These are phyloP conservation scores for Petrocephalus zakoni DNA, from an alignment of 2,113 vertebrate species.

Conservation along the genomic window DNA sequence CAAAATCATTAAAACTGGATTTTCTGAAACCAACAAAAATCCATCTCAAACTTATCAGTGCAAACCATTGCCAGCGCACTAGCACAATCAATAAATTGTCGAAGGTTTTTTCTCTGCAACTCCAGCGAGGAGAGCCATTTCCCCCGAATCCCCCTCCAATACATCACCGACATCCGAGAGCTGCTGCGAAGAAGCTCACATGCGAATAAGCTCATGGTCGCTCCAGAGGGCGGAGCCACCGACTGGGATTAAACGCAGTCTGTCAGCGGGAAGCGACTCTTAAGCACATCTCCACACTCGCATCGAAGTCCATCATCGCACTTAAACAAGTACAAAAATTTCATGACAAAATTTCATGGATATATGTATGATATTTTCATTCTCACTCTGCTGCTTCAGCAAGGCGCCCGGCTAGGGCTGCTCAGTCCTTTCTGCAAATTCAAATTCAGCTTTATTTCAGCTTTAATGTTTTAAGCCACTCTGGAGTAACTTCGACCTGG, in stretches of 20 bases:
- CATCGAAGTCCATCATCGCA: background rate
- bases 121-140: background rate
- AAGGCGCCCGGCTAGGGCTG: background rate
- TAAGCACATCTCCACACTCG: background rate
- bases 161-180: background rate
- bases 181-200: background rate
- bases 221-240: background rate
- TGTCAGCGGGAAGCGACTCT: background rate
- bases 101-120: background rate
- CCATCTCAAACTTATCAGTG: background rate
- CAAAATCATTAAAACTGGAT: background rate
- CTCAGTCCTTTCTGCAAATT: background rate
- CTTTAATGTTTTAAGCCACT: background rate
- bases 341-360: background rate
- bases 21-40: background rate
- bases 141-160: background rate
- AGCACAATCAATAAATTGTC: slow-evolving; percentile 2
- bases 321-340: background rate
- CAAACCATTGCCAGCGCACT: background rate
- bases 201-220: background rate
- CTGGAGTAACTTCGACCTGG: background rate
- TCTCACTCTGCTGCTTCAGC: background rate
- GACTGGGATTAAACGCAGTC: background rate
- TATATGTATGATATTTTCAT: background rate
- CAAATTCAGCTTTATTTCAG: background rate